Evolutionary conservation across 92 coral and sea anemone genomes (phyloP), one percentile per base, ranked within the genome.

Genomic region (Muricea muricata): DNA sequence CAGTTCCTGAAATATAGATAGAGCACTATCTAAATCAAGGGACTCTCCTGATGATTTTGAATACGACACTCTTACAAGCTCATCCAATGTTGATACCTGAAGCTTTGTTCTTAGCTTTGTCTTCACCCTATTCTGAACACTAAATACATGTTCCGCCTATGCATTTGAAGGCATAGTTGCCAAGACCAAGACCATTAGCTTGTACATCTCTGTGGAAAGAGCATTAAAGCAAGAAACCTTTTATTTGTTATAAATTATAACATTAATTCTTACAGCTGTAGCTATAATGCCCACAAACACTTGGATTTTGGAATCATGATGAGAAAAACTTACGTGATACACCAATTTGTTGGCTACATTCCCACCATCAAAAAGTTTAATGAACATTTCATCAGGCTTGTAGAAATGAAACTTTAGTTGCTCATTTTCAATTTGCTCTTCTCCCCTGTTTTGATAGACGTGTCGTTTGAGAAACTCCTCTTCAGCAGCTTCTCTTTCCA

Each of bases 381-480:
- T 26, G 11, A 63, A 63, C 30, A 26, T 28, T 63, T 63, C 70
- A 28, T 63, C 37, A 12, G 70, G 70, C 37, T 63, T 63, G 35
- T 63, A 63, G 30, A 63, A 39, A 37, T 32, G 25, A 13, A 68
- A 68, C 75, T 68, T 68, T 21, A 34, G 75, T 30, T 68, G 75
- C 75, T 68, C 75, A 68, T 68, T 68, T 68, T 68, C 47, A 50
- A 15, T 68, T 68, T 50, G 47, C 5, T 68, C 75, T 68, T 68
- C 75, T 68, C 75, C 75, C 47, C 75, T 68, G 47, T 68, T 68
- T 68, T 68, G 75, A 30, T 68, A 68, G 35, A 68, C 75, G 35
- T 15, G 75, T 50, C 75, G 28, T 68, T 68, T 68, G 75, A 68
- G 35, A 31, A 68, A 68, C 75, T 68, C 75, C n/a, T 68, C 75